phyloP scores from a whole-genome alignment of 2,888 invertebrate species.

The Machimus rusticus region DNA sequence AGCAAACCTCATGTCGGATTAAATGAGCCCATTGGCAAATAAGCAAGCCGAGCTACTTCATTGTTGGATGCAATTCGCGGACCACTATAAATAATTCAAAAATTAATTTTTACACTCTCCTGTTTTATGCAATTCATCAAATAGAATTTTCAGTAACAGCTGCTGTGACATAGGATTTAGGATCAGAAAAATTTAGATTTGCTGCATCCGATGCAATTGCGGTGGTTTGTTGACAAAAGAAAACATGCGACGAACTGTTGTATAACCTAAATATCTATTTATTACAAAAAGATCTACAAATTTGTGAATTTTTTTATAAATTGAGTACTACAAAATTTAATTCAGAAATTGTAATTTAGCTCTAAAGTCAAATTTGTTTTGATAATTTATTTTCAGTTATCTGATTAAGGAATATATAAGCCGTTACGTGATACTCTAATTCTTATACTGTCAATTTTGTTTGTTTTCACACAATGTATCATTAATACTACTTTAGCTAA shows the following conservation, averaged over 20 bases:
- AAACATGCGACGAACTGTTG: background rate
- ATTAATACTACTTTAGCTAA: no score
- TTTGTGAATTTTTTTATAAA: background rate
- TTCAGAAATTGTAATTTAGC: background rate
- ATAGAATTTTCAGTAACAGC: background rate
- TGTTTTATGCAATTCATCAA: background rate
- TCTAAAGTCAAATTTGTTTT: background rate
- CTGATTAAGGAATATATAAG: background rate
- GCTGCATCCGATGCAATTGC: background rate
- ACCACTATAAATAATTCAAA: background rate
- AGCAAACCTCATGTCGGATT: background rate
- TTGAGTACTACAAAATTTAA: background rate
- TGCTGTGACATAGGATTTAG: background rate
- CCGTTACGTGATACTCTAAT: no score
- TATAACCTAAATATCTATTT: background rate
- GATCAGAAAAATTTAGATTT: background rate
- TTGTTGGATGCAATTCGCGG: background rate
- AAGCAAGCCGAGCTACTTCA: background rate
- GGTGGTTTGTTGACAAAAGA: background rate
- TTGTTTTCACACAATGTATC: no score
- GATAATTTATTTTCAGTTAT: background rate
- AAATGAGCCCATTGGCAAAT: background rate
- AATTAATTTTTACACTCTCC: background rate
- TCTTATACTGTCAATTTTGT: no score
- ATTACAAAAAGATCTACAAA: no score